Percentiles rank a stretch among this genome's conserved stretches.
These are phyloP conservation scores for Blastomussa wellsi DNA, from an alignment of 92 coral and sea anemone genomes.

Conservation along the genomic window DNA sequence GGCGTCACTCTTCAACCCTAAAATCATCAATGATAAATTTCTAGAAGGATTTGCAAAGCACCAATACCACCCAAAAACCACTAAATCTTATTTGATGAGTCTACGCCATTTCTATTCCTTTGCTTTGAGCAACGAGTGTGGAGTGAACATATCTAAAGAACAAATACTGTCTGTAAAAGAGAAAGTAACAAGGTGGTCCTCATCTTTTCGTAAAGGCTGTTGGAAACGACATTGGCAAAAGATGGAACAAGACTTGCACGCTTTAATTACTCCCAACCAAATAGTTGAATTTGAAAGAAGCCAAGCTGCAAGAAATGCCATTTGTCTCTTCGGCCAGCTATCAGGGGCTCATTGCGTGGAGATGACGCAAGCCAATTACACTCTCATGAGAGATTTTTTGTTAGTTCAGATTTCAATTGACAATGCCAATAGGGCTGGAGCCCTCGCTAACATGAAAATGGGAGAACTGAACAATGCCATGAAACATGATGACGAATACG, in stretches of 20 bases:
- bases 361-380: slow-evolving; percentile 48
- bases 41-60: slow-evolving; percentile 5
- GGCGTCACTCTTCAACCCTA: neutral
- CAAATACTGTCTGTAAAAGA: slow-evolving; percentile 29
- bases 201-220: slow-evolving; percentile 46
- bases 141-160: slow-evolving; percentile 19
- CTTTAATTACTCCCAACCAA: slow-evolving; percentile 38
- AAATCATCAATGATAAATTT: slow-evolving; percentile 29
- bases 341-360: slow-evolving; percentile 26
- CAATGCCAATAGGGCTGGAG: slow-evolving; percentile 67
- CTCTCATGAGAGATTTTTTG: slow-evolving; percentile 54
- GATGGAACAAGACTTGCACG: slow-evolving; percentile 50
- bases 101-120: slow-evolving; percentile 59
- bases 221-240: slow-evolving; percentile 60
- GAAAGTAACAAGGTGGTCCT: slow-evolving; percentile 53
- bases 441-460: slow-evolving; percentile 53
- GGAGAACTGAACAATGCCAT: slow-evolving; percentile 31
- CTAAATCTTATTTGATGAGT: slow-evolving; percentile 61
- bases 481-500: slow-evolving; percentile 21
- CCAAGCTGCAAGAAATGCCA: slow-evolving; percentile 55
- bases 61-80: slow-evolving; percentile 52
- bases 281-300: slow-evolving; percentile 50
- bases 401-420: slow-evolving; percentile 54
- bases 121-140: slow-evolving; percentile 36
- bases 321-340: slow-evolving; percentile 46